phyloP scores from a whole-genome alignment of 2,797 vertebrate species.

The Dallia pectoralis region DNA sequence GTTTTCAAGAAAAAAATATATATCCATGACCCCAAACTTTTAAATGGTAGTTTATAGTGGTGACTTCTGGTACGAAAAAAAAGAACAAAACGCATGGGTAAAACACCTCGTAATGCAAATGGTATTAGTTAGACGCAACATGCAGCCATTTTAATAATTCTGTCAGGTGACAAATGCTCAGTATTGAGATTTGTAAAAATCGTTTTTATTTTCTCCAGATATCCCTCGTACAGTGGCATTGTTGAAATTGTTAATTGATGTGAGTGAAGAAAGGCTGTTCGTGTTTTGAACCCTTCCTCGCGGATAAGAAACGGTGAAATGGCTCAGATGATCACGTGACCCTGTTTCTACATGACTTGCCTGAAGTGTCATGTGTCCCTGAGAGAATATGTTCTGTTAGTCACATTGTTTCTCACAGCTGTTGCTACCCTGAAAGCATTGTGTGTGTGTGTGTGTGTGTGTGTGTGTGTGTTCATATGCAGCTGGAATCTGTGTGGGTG shows the following conservation, averaged over 20 bases:
- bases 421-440: background rate
- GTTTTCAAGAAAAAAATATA: no score
- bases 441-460: background rate
- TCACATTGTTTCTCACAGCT: conserved; percentile 4
- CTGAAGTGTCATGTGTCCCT: conserved; percentile 38
- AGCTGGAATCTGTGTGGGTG: background rate
- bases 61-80: background rate
- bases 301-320: conserved; percentile 29
- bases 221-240: background rate
- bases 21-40: no score
- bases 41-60: no score
- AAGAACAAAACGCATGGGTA: no score
- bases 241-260: background rate
- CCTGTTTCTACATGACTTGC: conserved; percentile 47
- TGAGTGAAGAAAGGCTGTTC: conserved; percentile 7
- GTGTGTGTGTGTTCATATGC: background rate
- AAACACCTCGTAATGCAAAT: background rate
- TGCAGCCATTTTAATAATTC: no score
- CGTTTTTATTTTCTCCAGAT: background rate
- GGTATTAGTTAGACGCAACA: background rate
- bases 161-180: background rate
- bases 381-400: conserved; percentile 35
- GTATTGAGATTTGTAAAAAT: no score
- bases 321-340: background rate
- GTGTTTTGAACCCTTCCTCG: conserved; percentile 37